Percentiles rank a stretch among this genome's conserved stretches.
phyloP scores from a whole-genome alignment of 35 echinoderm and acorn worm genomes.

The Acanthaster planci region DNA sequence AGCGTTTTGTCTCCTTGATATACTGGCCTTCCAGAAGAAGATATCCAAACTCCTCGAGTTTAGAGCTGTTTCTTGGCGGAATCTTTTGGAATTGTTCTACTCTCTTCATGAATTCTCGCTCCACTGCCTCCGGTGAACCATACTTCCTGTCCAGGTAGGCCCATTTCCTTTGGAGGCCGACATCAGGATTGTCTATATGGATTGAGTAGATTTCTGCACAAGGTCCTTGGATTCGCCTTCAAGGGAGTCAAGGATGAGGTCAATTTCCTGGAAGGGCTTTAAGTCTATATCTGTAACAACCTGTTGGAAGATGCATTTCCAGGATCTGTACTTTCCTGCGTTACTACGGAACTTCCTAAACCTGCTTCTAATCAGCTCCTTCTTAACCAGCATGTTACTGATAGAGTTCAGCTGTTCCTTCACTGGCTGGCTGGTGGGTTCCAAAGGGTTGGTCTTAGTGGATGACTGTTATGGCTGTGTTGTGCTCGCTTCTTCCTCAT shows the following conservation, averaged over 20 bases:
- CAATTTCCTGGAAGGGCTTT: slow-evolving; percentile 52
- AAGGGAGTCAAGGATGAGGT: slow-evolving; percentile 33
- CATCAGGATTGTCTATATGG: slow-evolving; percentile 49
- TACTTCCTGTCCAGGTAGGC: slow-evolving; percentile 45
- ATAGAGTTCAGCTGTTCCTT: background rate
- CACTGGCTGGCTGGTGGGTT: background rate
- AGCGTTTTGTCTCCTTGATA: background rate
- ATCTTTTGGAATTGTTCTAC: slow-evolving; percentile 54
- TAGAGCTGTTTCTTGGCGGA: background rate
- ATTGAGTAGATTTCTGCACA: too few species aligned
- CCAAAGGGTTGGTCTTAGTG: background rate
- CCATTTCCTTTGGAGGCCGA: slow-evolving; percentile 58
- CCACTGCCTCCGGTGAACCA: slow-evolving; percentile 64
- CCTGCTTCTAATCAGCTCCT: background rate
- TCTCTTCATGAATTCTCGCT: slow-evolving; percentile 58
- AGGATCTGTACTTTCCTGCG: slow-evolving; percentile 27
- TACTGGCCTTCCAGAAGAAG: slow-evolving; percentile 13
- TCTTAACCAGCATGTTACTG: slow-evolving; percentile 12
- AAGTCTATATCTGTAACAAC: slow-evolving; percentile 47
- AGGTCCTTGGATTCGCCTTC: slow-evolving; percentile 43
- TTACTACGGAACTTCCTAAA: slow-evolving; percentile 23
- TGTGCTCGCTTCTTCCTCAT: too few species aligned
- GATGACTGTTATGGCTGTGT: too few species aligned
- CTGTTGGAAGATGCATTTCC: slow-evolving; percentile 62
- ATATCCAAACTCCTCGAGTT: background rate